Conservation (phyloP, 2,888 invertebrate species). For the Phortica okadai region DNA sequence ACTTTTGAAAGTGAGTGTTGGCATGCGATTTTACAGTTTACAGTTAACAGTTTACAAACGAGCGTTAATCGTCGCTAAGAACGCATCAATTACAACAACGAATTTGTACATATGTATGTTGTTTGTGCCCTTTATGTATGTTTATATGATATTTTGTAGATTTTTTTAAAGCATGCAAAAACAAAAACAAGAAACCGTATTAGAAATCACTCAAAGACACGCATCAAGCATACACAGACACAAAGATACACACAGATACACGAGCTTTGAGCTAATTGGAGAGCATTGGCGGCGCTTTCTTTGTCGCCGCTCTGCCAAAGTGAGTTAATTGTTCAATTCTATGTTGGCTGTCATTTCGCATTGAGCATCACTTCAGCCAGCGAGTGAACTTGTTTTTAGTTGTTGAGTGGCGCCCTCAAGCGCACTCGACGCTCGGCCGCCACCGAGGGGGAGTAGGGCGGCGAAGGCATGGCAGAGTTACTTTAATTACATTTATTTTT, state of each 20-base stretch:
- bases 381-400: constrained; percentile 22
- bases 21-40: constrained; percentile 27
- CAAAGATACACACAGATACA: constrained; percentile 36
- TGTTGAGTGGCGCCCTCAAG: constrained; percentile 4
- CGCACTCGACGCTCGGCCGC: background rate
- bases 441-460: no score
- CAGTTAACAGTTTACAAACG: background rate
- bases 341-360: constrained; percentile 10
- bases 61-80: background rate
- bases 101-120: constrained; percentile 2
- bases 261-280: constrained; percentile 51
- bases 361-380: background rate
- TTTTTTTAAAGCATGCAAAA: constrained; percentile 63
- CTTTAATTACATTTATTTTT: background rate
- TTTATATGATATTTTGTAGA: constrained; percentile 13
- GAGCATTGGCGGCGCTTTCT: constrained; percentile 53
- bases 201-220: constrained; percentile 63
- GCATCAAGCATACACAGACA: constrained; percentile 41
- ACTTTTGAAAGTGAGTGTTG: background rate
- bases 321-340: constrained; percentile 13
- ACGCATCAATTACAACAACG: background rate
- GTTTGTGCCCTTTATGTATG: background rate
- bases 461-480: background rate
- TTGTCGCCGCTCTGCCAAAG: background rate
- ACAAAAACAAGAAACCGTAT: constrained; percentile 64